Evolutionary conservation across 2,797 vertebrate genomes (phyloP).

Genomic region (Acrossocheilus fasciatus): DNA sequence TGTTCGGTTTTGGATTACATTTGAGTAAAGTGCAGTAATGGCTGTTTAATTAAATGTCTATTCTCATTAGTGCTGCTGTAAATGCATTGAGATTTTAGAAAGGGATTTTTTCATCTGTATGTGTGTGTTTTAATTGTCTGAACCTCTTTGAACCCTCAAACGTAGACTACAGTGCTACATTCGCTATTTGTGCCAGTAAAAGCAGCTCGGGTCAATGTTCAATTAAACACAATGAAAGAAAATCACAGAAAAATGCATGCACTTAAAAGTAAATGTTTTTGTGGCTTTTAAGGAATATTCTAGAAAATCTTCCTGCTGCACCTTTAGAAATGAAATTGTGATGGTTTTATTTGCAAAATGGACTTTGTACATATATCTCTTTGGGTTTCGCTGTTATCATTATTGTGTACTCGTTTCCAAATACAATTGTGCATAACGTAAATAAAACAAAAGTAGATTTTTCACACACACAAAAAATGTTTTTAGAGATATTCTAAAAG

Average conservation of each 20-base stretch:
- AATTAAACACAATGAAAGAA: not conserved
- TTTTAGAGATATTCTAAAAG: not conserved
- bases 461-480: no score
- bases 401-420: not conserved
- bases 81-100: conserved; percentile 2
- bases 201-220: not conserved
- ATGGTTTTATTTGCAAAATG: not conserved
- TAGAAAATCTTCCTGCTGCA: not conserved
- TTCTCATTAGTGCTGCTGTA: conserved; percentile 48
- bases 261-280: not conserved
- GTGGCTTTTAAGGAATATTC: conserved; percentile 5
- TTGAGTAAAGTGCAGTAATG: conserved; percentile 22
- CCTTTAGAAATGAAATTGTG: not conserved
- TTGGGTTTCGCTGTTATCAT: not conserved
- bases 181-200: not conserved
- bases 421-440: not conserved
- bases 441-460: not conserved
- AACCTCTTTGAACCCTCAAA: conserved; percentile 4
- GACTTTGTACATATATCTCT: no score
- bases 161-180: not conserved
- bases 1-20: not conserved
- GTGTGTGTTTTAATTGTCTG: conserved; percentile 48
- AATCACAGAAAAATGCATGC: not conserved
- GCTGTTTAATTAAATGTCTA: conserved; percentile 52
- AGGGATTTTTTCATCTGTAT: not conserved